These are phyloP conservation scores for Hemibagrus guttatus DNA, from an alignment of 2,797 vertebrate genomes.

Conservation along the genomic window DNA sequence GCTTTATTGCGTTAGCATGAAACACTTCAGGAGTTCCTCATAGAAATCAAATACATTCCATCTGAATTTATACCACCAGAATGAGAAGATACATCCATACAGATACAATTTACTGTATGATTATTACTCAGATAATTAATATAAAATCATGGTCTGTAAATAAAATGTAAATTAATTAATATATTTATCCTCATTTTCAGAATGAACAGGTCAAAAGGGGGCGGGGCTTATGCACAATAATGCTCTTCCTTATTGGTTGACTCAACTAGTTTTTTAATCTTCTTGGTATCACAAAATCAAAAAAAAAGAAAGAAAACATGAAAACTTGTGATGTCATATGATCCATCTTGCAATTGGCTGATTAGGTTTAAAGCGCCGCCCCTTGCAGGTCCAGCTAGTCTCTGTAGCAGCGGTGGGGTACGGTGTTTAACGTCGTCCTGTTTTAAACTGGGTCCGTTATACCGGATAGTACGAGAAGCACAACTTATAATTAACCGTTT, in stretches of 20 bases:
- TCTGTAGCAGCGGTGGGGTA: rapidly evolving
- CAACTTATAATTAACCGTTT: background rate
- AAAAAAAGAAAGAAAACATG: background rate
- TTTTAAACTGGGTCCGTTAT: background rate
- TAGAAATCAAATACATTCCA: background rate
- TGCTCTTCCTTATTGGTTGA: too few species aligned
- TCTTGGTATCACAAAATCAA: too few species aligned
- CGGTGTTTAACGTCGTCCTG: background rate
- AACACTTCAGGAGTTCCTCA: background rate
- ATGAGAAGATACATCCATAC: background rate
- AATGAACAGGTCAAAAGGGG: background rate
- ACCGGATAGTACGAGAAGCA: background rate
- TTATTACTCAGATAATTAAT: background rate
- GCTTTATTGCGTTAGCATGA: background rate
- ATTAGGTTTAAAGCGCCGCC: background rate
- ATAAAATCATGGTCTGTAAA: background rate
- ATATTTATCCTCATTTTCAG: background rate
- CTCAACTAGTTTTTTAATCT: too few species aligned
- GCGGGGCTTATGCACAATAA: background rate
- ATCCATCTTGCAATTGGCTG: background rate
- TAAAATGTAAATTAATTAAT: background rate
- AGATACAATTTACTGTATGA: background rate
- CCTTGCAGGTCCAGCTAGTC: background rate
- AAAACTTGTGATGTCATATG: background rate
- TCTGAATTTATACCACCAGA: background rate